Evolutionary conservation across 2,888 invertebrate genomes (phyloP).

Genomic region (Sisyra terminalis): DNA sequence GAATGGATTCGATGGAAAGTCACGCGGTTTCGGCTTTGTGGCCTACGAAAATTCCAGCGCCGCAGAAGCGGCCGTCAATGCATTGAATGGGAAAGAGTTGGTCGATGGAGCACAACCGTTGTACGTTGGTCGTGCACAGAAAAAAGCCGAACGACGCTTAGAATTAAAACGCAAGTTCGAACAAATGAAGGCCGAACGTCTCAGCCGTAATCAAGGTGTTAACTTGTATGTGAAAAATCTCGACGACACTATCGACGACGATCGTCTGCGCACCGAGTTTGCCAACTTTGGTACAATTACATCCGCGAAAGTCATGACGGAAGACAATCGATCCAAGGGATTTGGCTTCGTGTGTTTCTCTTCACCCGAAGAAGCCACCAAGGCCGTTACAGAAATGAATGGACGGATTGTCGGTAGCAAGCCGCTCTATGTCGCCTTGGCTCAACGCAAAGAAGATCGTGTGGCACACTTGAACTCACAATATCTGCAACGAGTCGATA

Average conservation of each 20-base stretch:
- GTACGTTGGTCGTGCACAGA: conserved; percentile 96
- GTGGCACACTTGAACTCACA: conserved; percentile 96
- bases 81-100: conserved; percentile 80
- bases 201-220: conserved; percentile 82
- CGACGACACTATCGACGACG: conserved; percentile 96
- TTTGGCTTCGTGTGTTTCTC: conserved; percentile 99
- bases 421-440: conserved; percentile 95
- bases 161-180: conserved; percentile 95
- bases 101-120: conserved; percentile 63
- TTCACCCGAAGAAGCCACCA: conserved; percentile 94
- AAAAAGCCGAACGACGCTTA: conserved; percentile 96
- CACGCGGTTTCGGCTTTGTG: conserved; percentile 98
- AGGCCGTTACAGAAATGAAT: conserved; percentile 98
- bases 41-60: conserved; percentile 94
- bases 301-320: conserved; percentile 95
- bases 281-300: conserved; percentile 93
- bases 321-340: conserved; percentile 86
- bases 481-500: conserved; percentile 94
- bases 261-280: conserved; percentile 88
- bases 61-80: conserved; percentile 85
- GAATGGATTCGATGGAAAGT: conserved; percentile 83
- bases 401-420: conserved; percentile 94
- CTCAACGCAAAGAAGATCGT: conserved; percentile 97
- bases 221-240: conserved; percentile 98
- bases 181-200: conserved; percentile 80